Percentiles rank a stretch among this genome's conserved stretches.
Conservation (phyloP, 2,113 vertebrate species). For the Guaruba guarouba region DNA sequence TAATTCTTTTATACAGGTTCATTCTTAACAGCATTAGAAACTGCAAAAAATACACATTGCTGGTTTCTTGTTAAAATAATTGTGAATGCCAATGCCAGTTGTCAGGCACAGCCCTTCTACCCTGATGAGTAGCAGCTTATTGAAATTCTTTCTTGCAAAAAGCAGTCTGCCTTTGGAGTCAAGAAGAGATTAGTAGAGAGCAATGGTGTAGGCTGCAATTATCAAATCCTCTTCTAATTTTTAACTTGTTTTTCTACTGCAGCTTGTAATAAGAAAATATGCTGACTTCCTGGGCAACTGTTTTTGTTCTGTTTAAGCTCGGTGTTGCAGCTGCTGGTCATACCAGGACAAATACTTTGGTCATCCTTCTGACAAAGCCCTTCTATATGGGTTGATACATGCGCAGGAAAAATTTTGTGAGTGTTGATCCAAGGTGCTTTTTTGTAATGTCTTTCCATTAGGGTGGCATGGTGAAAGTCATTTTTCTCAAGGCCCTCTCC, state of each 20-base stretch:
- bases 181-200: not conserved
- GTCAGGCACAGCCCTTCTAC: not conserved
- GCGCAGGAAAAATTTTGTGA: not conserved
- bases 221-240: not conserved
- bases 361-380: not conserved
- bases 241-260: not conserved
- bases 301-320: not conserved
- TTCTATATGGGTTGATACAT: not conserved
- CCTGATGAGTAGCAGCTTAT: not conserved
- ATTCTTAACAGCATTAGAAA: slow-evolving; percentile 58
- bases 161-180: slow-evolving; percentile 1
- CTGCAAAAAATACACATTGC: slow-evolving; percentile 5
- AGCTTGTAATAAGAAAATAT: not conserved
- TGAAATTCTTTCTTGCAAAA: not conserved
- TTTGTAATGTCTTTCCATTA: not conserved
- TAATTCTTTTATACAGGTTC: slow-evolving; percentile 56
- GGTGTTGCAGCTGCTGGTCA: not conserved
- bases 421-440: not conserved
- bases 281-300: not conserved
- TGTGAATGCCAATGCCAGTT: not conserved
- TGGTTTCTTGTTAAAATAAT: slow-evolving; percentile 56
- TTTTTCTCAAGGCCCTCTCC: not conserved
- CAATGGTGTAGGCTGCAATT: not conserved
- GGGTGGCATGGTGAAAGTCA: not conserved
- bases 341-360: not conserved